These are phyloP conservation scores for Channa striata DNA, from an alignment of 2,797 vertebrate species.

Conservation along the genomic window DNA sequence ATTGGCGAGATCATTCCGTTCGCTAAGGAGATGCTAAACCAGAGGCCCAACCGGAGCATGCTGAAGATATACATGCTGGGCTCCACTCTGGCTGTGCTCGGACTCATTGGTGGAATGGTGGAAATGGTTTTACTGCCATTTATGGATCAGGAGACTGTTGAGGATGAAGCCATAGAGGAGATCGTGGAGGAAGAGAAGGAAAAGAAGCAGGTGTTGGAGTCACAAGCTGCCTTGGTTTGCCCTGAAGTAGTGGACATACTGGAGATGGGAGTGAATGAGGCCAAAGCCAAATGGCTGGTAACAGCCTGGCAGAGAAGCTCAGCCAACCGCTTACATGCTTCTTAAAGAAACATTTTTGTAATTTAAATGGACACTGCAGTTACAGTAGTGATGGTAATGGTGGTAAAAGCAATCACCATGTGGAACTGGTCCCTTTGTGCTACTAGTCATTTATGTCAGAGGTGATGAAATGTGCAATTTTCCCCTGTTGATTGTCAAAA, in stretches of 20 bases:
- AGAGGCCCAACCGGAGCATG: conserved; percentile 78
- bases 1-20: conserved; percentile 90
- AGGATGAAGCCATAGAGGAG: conserved; percentile 62
- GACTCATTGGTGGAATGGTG: conserved; percentile 87
- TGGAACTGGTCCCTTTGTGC: conserved; percentile 26
- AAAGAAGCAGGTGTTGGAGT: conserved; percentile 39
- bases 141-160: conserved; percentile 61
- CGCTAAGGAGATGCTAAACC: conserved; percentile 87
- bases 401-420: conserved; percentile 39
- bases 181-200: conserved; percentile 12
- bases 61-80: conserved; percentile 92
- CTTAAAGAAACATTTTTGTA: conserved; percentile 67
- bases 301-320: conserved; percentile 63
- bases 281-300: conserved; percentile 61
- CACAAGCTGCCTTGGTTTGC: conserved; percentile 10
- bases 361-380: conserved; percentile 28
- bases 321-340: conserved; percentile 82
- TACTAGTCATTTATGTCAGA: conserved; percentile 40
- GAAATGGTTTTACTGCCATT: conserved; percentile 88
- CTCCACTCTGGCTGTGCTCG: conserved; percentile 88
- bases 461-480: conserved; percentile 27
- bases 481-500: conserved; percentile 13
- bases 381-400: conserved; percentile 12
- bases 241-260: conserved; percentile 44
- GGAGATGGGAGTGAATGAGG: conserved; percentile 34